Evolutionary conservation across 2,797 vertebrate species (phyloP).

Genomic region (Lateolabrax maculatus): DNA sequence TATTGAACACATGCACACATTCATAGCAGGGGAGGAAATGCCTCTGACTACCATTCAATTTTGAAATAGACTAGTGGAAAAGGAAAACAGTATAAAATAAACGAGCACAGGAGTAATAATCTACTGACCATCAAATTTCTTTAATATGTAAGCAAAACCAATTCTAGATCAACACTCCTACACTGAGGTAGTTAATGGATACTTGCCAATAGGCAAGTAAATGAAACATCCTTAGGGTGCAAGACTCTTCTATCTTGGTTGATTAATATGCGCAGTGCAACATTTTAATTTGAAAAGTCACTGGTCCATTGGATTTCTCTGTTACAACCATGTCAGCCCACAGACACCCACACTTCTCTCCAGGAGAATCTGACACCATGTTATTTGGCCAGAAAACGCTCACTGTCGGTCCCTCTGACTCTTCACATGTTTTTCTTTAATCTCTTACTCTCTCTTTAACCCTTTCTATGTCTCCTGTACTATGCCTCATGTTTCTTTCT

Average conservation of each 20-base stretch:
- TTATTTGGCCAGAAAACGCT: conserved; percentile 58
- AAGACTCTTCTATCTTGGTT: conserved; percentile 43
- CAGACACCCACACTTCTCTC: conserved; percentile 57
- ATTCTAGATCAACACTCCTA: conserved; percentile 55
- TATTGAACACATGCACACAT: conserved; percentile 41
- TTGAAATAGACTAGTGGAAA: conserved; percentile 26
- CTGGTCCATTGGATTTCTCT: conserved; percentile 69
- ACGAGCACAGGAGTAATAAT: conserved; percentile 41
- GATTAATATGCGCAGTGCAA: conserved; percentile 65
- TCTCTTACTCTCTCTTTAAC: conserved; percentile 32
- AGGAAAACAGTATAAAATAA: conserved; percentile 46
- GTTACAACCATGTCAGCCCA: conserved; percentile 56
- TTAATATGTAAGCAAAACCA: conserved; percentile 63
- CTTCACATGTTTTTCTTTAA: conserved; percentile 34
- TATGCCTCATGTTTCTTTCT: conserved; percentile 14
- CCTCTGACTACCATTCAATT: conserved; percentile 40
- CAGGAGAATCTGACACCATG: conserved; percentile 57
- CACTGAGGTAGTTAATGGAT: conserved; percentile 52
- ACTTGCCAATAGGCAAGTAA: conserved; percentile 40
- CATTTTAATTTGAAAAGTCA: conserved; percentile 71
- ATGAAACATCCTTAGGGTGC: conserved; percentile 42
- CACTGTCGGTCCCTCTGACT: conserved; percentile 24
- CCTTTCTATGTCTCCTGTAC: conserved; percentile 11
- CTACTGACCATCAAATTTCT: conserved; percentile 39
- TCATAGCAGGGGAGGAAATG: conserved; percentile 55